Evolutionary conservation across 1,140 invertebrate species (phyloP).

Genomic region (Papilio xuthus): DNA sequence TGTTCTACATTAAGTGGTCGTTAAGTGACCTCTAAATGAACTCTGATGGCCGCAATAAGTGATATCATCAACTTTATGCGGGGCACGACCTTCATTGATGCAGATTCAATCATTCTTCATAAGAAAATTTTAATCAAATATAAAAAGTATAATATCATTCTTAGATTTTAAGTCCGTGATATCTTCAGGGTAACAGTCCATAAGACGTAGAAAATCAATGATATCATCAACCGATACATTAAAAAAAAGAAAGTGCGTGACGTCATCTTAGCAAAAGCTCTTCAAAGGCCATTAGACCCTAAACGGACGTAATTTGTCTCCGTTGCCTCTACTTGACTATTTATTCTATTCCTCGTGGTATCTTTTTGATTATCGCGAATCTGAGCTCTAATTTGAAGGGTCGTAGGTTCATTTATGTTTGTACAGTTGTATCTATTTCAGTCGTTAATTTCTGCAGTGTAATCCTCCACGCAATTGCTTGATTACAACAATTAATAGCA

Average conservation of each 20-base stretch:
- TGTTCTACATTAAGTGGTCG: slow-evolving; percentile 43
- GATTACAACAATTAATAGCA: slow-evolving; percentile 79
- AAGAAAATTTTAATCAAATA: slow-evolving; percentile 1
- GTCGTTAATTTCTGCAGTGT: slow-evolving; percentile 66
- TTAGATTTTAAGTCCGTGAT: too few species aligned
- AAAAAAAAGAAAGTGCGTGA: slow-evolving; percentile 19
- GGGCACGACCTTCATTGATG: slow-evolving; percentile 57
- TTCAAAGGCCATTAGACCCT: slow-evolving; percentile 56
- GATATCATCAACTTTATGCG: slow-evolving; percentile 55
- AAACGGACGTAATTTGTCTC: slow-evolving; percentile 56
- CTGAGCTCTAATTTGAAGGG: slow-evolving; percentile 42
- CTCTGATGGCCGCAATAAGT: slow-evolving; percentile 45
- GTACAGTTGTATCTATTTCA: slow-evolving; percentile 50
- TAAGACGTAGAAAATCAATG: not conserved
- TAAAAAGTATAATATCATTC: too few species aligned
- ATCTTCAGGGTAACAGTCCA: too few species aligned
- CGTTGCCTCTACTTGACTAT: slow-evolving; percentile 49
- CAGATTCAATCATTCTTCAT: slow-evolving; percentile 41
- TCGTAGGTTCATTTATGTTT: slow-evolving; percentile 42
- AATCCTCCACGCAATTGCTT: slow-evolving; percentile 72
- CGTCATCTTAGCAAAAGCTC: slow-evolving; percentile 46
- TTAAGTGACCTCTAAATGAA: slow-evolving; percentile 42
- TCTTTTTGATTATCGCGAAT: slow-evolving; percentile 41
- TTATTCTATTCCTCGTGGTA: slow-evolving; percentile 48
- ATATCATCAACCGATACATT: not conserved